phyloP scores from a whole-genome alignment of 2,888 invertebrate species.

The Steinernema scapterisci region DNA sequence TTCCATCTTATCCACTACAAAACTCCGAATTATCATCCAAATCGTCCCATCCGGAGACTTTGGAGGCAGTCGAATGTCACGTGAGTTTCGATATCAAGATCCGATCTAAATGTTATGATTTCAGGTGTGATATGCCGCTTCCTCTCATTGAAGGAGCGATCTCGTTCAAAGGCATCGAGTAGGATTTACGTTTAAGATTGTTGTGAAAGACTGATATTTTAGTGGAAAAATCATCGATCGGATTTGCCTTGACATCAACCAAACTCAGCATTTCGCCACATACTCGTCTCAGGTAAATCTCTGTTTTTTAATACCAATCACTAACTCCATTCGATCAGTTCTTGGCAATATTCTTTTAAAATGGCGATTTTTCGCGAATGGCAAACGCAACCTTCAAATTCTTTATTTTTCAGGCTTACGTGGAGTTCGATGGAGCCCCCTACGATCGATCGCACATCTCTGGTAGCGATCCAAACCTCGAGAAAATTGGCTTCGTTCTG shows the following conservation, averaged over 20 bases:
- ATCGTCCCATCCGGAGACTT: not conserved
- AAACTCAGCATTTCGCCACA: not conserved
- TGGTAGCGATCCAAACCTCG: constrained; percentile 17
- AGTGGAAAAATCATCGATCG: constrained; percentile 21
- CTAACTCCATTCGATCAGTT: too few relatives aligned
- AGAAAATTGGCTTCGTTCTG: constrained; percentile 53
- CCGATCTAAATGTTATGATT: not conserved
- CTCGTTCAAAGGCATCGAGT: constrained; percentile 27
- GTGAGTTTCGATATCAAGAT: not conserved
- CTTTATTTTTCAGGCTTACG: constrained; percentile 44
- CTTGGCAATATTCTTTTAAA: too few relatives aligned
- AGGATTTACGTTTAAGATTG: not conserved
- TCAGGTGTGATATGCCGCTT: constrained; percentile 37
- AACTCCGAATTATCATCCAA: constrained; percentile 35
- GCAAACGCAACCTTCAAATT: too few relatives aligned
- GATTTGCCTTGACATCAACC: constrained; percentile 37
- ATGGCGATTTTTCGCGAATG: too few relatives aligned
- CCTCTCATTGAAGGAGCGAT: constrained; percentile 44
- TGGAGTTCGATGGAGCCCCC: constrained; percentile 55
- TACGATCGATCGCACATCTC: constrained; percentile 41
- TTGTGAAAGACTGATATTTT: not conserved
- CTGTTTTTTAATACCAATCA: too few relatives aligned
- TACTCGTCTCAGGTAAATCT: not conserved
- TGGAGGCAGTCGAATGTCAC: constrained; percentile 27
- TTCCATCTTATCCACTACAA: constrained; percentile 43